A percentile compares a stretch with the other conserved stretches of the same genome.
These are phyloP conservation scores for Stenotaenia linearis DNA, from an alignment of 2,888 invertebrate species.

Conservation along the genomic window DNA sequence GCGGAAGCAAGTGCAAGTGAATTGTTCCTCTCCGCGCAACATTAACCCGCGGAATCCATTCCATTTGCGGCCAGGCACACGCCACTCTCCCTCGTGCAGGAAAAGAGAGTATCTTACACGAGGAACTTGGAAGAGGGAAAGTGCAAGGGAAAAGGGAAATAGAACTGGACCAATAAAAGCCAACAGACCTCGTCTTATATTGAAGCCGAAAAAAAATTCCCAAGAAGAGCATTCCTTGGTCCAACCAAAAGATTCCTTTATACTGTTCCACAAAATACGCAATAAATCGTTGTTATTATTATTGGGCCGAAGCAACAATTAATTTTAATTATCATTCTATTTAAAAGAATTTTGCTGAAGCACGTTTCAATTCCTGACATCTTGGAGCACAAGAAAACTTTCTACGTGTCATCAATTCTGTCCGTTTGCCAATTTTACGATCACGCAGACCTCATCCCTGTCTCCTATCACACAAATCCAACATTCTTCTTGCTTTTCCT, in stretches of 20 bases:
- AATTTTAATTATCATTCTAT: not conserved
- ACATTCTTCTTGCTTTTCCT: slow-evolving; percentile 8
- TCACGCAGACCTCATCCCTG: slow-evolving; percentile 21
- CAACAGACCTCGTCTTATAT: slow-evolving; percentile 8
- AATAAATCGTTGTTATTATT: not conserved
- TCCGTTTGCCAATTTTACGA: slow-evolving; percentile 24
- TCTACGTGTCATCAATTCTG: slow-evolving; percentile 21
- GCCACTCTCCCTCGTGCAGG: not conserved
- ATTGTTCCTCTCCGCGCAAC: slow-evolving; percentile 26
- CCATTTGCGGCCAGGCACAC: slow-evolving; percentile 21
- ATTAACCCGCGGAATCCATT: slow-evolving; percentile 24
- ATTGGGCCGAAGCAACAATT: too few species aligned
- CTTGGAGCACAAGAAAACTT: not conserved
- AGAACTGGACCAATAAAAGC: slow-evolving; percentile 26
- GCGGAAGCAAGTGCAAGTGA: slow-evolving; percentile 26
- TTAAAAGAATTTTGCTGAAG: not conserved
- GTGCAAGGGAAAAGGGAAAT: slow-evolving; percentile 26
- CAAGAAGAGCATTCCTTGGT: slow-evolving; percentile 3
- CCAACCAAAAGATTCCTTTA: not conserved
- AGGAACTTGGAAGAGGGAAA: slow-evolving; percentile 17
- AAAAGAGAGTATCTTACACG: not conserved
- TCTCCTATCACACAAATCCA: slow-evolving; percentile 14
- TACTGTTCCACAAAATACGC: not conserved
- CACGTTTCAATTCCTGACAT: slow-evolving; percentile 8
- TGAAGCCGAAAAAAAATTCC: not conserved